Conservation (phyloP, 2,797 vertebrate species). For the Hybognathus amarus region DNA sequence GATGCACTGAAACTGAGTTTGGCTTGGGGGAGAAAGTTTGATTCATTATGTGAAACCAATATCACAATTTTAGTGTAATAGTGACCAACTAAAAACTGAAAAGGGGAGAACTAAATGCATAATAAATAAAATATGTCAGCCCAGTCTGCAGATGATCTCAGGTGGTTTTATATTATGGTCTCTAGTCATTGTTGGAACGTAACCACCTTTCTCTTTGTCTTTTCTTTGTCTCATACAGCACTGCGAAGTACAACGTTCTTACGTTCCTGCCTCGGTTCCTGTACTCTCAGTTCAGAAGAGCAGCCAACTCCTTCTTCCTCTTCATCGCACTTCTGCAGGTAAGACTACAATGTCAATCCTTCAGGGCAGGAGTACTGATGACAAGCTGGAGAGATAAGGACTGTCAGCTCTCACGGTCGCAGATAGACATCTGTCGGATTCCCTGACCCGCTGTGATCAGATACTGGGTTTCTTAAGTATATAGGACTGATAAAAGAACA, state of each 20-base stretch:
- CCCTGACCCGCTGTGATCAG: conserved; percentile 41
- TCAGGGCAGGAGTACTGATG: not conserved
- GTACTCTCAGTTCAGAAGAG: conserved; percentile 99
- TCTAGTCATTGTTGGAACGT: not conserved
- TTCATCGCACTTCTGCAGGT: conserved; percentile 99
- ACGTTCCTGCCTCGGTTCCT: conserved; percentile 98
- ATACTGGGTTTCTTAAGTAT: not conserved
- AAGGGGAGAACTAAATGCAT: not conserved
- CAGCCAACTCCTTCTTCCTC: conserved; percentile 98
- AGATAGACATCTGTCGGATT: conserved; percentile 44
- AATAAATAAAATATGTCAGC: not conserved
- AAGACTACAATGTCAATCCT: conserved; percentile 65
- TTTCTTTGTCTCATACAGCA: conserved; percentile 76
- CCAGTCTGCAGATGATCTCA: not conserved
- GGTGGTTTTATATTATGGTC: not conserved
- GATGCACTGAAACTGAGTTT: not conserved
- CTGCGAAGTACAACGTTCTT: conserved; percentile 97
- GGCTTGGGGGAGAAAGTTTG: not conserved
- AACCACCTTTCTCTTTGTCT: conserved; percentile 28
- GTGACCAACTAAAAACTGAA: not conserved
- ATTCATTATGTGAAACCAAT: not conserved
- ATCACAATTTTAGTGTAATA: not conserved
- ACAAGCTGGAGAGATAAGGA: conserved; percentile 22
- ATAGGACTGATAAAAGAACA: not conserved
- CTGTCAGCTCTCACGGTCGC: conserved; percentile 29